Percentiles rank a stretch among this genome's conserved stretches.
Conservation (phyloP, 2,113 vertebrate genomes). For the Spizaetus ornatus region DNA sequence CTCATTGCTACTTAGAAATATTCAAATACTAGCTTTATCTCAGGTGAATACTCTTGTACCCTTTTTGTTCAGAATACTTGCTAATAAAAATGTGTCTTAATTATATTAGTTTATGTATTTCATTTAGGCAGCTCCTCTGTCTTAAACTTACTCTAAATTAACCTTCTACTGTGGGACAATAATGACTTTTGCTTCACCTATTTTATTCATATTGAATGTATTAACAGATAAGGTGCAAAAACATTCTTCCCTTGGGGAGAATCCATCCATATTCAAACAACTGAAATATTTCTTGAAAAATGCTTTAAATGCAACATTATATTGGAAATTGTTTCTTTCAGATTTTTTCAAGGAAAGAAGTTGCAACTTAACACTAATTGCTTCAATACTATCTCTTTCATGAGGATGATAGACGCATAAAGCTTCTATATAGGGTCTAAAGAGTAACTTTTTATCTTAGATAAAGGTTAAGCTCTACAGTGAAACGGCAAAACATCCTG, state of each 20-base stretch:
- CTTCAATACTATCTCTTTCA: constrained; percentile 31
- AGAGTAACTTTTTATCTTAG: constrained; percentile 18
- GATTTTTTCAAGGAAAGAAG: constrained; percentile 16
- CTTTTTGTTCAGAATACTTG: constrained; percentile 65
- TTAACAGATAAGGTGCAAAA: constrained; percentile 72
- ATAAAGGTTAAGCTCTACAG: constrained; percentile 38
- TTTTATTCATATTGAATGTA: constrained; percentile 82
- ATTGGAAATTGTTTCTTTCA: constrained; percentile 14
- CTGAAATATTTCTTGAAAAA: constrained; percentile 41
- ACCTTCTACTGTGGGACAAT: constrained; percentile 54
- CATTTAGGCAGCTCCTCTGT: constrained; percentile 47
- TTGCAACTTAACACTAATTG: constrained; percentile 40
- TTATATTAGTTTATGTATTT: constrained; percentile 60
- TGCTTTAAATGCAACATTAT: constrained; percentile 47
- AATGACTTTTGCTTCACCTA: constrained; percentile 62
- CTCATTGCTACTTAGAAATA: constrained; percentile 75
- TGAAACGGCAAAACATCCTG: constrained; percentile 21
- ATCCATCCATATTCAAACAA: constrained; percentile 59
- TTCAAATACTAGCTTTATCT: constrained; percentile 79
- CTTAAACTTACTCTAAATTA: constrained; percentile 63
- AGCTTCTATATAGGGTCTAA: constrained; percentile 31
- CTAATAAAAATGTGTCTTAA: constrained; percentile 59
- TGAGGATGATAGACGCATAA: constrained; percentile 10
- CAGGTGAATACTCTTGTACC: constrained; percentile 78
- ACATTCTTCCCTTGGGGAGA: constrained; percentile 71